Evolutionary conservation across 2,113 vertebrate genomes (phyloP).

Genomic region (Nothoprocta pentlandii): DNA sequence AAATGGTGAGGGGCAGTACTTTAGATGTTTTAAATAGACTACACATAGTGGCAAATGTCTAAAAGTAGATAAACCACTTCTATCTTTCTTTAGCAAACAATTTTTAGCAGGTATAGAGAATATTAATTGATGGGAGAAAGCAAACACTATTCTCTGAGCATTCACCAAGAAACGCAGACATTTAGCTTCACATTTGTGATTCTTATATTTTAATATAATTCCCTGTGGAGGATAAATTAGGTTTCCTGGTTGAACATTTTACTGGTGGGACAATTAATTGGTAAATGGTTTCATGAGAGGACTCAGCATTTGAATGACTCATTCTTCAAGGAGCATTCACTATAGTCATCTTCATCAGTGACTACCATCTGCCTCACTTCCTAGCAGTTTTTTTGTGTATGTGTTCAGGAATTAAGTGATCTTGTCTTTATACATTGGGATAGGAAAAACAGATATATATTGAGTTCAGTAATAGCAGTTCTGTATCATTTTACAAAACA

Average conservation of each 20-base stretch:
- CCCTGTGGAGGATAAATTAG: not conserved
- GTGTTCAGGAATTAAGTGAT: not conserved
- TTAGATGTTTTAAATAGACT: not conserved
- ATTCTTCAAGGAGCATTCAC: not conserved
- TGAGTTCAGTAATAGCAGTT: not conserved
- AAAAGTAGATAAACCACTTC: not conserved
- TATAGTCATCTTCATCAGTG: not conserved
- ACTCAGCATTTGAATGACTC: not conserved
- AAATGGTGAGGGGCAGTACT: not conserved
- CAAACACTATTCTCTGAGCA: not conserved
- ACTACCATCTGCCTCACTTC: not conserved
- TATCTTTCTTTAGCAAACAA: not conserved
- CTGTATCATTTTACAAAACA: slow-evolving; percentile 10
- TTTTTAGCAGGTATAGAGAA: not conserved
- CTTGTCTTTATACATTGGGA: not conserved
- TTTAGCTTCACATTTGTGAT: fast-evolving
- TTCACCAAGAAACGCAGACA: not conserved
- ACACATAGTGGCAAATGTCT: not conserved
- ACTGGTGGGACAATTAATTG: not conserved
- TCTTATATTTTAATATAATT: not conserved
- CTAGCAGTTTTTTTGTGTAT: not conserved
- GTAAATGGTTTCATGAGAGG: not conserved
- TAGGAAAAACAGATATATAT: not conserved
- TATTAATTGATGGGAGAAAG: not conserved
- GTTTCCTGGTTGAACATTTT: not conserved